A percentile compares a stretch with the other conserved stretches of the same genome.
phyloP scores from a whole-genome alignment of 2,797 vertebrate species.

The Jordanella pulchra region DNA sequence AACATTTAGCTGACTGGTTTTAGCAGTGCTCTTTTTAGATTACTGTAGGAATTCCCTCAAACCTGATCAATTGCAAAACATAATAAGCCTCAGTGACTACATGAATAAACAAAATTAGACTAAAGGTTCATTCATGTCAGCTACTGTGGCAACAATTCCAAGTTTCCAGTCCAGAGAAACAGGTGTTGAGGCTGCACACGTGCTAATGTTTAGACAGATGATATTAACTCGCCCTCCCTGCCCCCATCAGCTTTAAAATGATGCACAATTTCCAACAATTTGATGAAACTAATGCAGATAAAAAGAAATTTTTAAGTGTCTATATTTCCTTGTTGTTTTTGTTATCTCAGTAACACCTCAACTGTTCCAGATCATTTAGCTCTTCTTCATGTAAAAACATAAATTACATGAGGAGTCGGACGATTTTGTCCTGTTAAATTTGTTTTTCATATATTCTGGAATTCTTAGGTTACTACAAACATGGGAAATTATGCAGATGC shows the following conservation, averaged over 20 bases:
- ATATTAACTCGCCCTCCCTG: slow-evolving; percentile 39
- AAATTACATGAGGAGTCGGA: neutral
- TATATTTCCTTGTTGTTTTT: neutral
- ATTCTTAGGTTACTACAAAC: neutral
- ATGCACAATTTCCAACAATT: slow-evolving; percentile 14
- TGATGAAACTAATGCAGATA: slow-evolving; percentile 36
- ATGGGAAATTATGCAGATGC: neutral
- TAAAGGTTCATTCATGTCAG: slow-evolving; percentile 27
- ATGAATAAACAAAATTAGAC: slow-evolving; percentile 15
- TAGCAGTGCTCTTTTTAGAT: neutral
- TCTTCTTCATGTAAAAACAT: neutral
- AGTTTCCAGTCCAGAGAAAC: slow-evolving; percentile 50
- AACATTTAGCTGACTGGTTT: neutral
- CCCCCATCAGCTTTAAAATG: slow-evolving; percentile 28
- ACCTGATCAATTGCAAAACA: neutral
- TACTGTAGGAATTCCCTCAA: neutral
- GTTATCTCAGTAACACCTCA: neutral
- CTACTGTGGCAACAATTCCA: slow-evolving; percentile 34
- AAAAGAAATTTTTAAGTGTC: slow-evolving; percentile 1
- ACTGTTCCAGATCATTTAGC: neutral
- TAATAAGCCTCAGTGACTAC: neutral
- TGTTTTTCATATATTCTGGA: neutral
- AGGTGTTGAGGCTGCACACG: slow-evolving; percentile 62
- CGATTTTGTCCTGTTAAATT: no score
- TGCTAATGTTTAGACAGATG: slow-evolving; percentile 67